Percentiles rank a stretch among this genome's conserved stretches.
These are phyloP conservation scores for Labeo rohita DNA, from an alignment of 2,113 vertebrate species.

Conservation along the genomic window DNA sequence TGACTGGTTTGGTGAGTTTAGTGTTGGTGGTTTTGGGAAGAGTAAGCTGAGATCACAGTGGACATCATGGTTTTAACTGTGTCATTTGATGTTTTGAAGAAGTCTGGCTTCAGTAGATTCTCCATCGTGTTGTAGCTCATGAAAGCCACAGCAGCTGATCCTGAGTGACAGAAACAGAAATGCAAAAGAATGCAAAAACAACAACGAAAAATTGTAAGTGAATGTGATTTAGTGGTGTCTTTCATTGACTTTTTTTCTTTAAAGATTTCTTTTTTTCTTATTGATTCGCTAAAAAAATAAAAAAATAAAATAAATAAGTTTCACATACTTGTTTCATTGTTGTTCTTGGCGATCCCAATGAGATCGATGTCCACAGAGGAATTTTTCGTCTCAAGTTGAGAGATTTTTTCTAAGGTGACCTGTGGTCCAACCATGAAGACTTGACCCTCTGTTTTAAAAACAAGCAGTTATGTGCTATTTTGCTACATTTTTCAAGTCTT, in stretches of 20 bases:
- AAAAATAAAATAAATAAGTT: no score
- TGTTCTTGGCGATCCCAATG: constrained; percentile 24
- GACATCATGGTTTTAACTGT: constrained; percentile 42
- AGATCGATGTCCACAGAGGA: neutral
- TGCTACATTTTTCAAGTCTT: no score
- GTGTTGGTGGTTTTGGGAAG: constrained; percentile 22
- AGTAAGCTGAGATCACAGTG: constrained; percentile 41
- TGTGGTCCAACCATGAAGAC: neutral
- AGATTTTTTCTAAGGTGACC: neutral
- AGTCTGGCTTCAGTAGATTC: constrained; percentile 14
- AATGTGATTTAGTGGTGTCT: no score
- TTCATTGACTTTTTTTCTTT: no score
- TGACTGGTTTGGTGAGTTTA: constrained; percentile 27
- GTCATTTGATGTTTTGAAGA: neutral
- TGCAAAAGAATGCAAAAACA: no score
- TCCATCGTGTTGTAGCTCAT: constrained; percentile 20
- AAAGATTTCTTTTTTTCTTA: no score
- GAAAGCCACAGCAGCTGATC: constrained; percentile 31
- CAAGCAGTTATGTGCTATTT: neutral
- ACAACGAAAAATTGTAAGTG: no score
- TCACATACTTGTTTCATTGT: neutral
- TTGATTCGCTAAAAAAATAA: no score
- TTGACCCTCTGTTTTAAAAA: neutral
- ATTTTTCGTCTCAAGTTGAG: neutral
- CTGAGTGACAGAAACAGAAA: neutral